Percentiles rank a stretch among this genome's conserved stretches.
These are phyloP conservation scores for Nomia melanderi DNA, from an alignment of 1,140 invertebrate species.

Conservation along the genomic window DNA sequence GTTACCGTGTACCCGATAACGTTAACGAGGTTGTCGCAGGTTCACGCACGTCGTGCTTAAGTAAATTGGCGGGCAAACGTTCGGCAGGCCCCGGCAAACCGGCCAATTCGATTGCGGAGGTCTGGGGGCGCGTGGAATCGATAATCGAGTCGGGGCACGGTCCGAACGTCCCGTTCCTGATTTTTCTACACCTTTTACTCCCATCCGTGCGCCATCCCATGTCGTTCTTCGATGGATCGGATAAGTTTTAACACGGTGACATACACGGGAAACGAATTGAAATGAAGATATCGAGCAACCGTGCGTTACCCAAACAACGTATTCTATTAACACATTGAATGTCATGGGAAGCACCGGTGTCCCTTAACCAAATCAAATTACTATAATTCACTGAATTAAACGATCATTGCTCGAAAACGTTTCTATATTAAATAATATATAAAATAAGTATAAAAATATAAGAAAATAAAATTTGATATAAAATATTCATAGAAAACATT, in stretches of 20 bases:
- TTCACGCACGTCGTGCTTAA: slow-evolving; percentile 62
- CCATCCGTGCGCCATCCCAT: too few relatives aligned
- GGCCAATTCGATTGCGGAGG: slow-evolving; percentile 58
- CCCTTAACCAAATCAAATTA: too few relatives aligned
- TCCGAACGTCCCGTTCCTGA: not conserved
- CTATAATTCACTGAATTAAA: too few relatives aligned
- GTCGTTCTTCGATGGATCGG: not conserved
- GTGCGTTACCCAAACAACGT: too few relatives aligned
- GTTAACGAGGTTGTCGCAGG: slow-evolving; percentile 62
- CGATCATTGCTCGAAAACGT: too few relatives aligned
- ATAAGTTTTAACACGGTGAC: not conserved
- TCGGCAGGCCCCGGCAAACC: slow-evolving; percentile 56
- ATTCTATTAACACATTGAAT: too few relatives aligned
- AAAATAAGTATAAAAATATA: too few relatives aligned
- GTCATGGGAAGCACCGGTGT: too few relatives aligned
- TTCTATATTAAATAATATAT: too few relatives aligned
- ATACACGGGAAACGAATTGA: not conserved
- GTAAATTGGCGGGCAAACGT: slow-evolving; percentile 67
- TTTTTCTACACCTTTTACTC: slow-evolving; percentile 8
- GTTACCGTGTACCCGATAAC: slow-evolving; percentile 56
- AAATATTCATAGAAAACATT: too few relatives aligned
- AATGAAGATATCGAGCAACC: too few relatives aligned
- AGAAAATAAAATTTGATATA: too few relatives aligned
- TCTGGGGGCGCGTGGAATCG: slow-evolving; percentile 13
- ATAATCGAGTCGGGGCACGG: slow-evolving; percentile 34